Base-by-base conservation (phyloP, 2,113 vertebrate species). In the Mus pahari region DNA sequence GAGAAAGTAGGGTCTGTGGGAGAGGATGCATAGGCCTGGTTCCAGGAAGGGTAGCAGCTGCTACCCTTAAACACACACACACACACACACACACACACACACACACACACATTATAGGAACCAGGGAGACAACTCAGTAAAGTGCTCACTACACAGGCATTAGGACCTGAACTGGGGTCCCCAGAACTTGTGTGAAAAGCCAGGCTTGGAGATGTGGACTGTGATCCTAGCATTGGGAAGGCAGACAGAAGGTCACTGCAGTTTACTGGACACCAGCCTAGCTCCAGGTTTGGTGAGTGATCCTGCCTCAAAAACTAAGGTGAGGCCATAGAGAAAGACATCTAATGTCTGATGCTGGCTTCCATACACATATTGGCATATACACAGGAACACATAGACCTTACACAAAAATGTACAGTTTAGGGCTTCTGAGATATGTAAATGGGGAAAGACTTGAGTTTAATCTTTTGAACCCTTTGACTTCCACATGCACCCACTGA, bases 21-120 rank as follows among this genome's bases (percentile, higher is more conserved):
- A 36, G 66, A n/a, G 24, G 5, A 39, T 2, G n/a, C 14, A 0
- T 0, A 2, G 26, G 83, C 14, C 90, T 2, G 42, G 12, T 12
- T 86, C 13, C 73, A 36, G 33, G 64, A 11, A 5, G 28, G 19
- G 33, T 19, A 68, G 75, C 73, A 7, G 73, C 82, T 33, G 26
- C 64, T 42, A 5, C 81, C n/a, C 87, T 75, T 66, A 9, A 28
- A n/a, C n/a, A 48, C 45, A 48, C 45, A 48, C 45, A 48, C 0
- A 42, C 20, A 13, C 5, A 14, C 45, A 48, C 45, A 48, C 45
- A 48, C 0, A 42, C 20, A 13, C 5, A 14, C n/a, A 48, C 45
- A 48, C 45, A 48, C 45, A 48, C 0, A 42, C 20, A 13, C 5
- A 14, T 39, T 45, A 75, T 9, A 87, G 68, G 31, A 7, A 68